Percentiles rank a stretch among this genome's conserved stretches.
phyloP scores from a whole-genome alignment of 2,113 vertebrate species.

The Chaetura pelagica region DNA sequence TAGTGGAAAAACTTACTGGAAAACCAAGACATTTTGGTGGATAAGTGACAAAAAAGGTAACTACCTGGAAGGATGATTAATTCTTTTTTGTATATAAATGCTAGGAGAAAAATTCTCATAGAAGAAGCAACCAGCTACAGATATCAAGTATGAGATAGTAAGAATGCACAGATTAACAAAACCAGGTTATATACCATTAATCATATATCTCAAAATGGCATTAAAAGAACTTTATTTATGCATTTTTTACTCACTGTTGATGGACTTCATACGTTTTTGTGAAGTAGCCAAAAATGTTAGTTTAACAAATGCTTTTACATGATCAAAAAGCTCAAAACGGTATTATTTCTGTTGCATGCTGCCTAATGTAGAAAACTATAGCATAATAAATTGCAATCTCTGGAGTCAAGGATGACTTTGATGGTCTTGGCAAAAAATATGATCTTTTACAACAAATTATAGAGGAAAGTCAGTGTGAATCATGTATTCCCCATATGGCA shows the following conservation, averaged over 20 bases:
- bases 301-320: constrained; percentile 63
- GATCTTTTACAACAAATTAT: not conserved
- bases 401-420: constrained; percentile 42
- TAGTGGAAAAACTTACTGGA: not conserved
- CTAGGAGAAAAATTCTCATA: constrained; percentile 24
- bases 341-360: constrained; percentile 12
- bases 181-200: constrained; percentile 38
- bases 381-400: constrained; percentile 32
- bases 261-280: constrained; percentile 56
- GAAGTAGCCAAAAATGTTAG: constrained; percentile 71
- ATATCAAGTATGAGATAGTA: constrained; percentile 6
- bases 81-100: constrained; percentile 12
- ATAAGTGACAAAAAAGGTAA: constrained; percentile 6
- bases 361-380: constrained; percentile 18
- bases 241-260: constrained; percentile 3
- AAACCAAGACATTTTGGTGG: not conserved
- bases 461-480: not conserved
- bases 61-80: not conserved
- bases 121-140: not conserved
- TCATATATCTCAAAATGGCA: constrained; percentile 17
- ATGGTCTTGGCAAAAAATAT: not conserved
- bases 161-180: constrained; percentile 60
- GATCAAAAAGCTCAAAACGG: constrained; percentile 25
- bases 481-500: not conserved
- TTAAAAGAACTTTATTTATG: constrained; percentile 33